Evolutionary conservation across 2,797 vertebrate genomes (phyloP).

Genomic region (Tokudaia muenninki): DNA sequence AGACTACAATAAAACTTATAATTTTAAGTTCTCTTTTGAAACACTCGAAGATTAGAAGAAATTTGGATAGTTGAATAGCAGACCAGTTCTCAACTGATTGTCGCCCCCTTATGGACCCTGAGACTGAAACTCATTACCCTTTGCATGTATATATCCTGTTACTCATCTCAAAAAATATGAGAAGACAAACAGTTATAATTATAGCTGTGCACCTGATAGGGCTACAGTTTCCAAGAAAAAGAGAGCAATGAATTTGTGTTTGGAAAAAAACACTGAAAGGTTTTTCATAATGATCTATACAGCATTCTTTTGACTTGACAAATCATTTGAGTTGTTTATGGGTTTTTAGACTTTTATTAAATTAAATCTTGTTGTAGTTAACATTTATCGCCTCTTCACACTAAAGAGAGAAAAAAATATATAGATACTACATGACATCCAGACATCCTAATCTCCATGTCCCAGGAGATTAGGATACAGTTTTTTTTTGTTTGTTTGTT

Average conservation of each 20-base stretch:
- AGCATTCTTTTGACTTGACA: conserved; percentile 35
- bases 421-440: background rate
- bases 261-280: background rate
- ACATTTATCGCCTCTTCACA: background rate
- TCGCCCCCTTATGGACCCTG: background rate
- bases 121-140: background rate
- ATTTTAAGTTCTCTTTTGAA: background rate
- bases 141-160: background rate
- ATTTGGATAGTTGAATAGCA: background rate
- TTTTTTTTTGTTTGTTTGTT: too few relatives aligned
- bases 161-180: background rate
- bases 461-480: background rate
- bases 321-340: background rate
- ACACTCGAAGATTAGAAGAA: background rate
- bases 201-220: background rate
- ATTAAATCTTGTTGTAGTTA: background rate
- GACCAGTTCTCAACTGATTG: background rate
- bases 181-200: background rate
- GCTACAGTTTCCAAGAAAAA: background rate
- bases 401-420: background rate
- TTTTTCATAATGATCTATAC: background rate
- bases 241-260: background rate
- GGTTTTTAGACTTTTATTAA: background rate
- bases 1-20: background rate
- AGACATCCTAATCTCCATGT: too few relatives aligned